Conservation (phyloP, 2,888 invertebrate genomes). For the Sphecodes monilicornis region DNA sequence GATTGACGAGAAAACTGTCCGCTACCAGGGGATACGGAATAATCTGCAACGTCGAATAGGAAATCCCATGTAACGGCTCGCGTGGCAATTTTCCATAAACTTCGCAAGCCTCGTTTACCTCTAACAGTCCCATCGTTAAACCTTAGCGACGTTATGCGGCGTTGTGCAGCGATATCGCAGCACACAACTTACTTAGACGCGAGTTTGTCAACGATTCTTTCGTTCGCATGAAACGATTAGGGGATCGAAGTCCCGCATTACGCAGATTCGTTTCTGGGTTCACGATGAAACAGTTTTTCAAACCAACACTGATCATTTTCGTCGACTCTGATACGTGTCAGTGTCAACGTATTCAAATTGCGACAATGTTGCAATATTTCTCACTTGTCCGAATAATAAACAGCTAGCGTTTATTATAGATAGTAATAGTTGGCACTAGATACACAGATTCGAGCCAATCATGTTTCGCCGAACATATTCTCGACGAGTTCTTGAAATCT, state of each 20-base stretch:
- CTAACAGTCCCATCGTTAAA: slow-evolving; percentile 1
- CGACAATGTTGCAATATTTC: background rate
- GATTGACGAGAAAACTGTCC: slow-evolving; percentile 38
- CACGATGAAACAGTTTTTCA: background rate
- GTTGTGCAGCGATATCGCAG: background rate
- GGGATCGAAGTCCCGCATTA: background rate
- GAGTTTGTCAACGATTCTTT: slow-evolving; percentile 18
- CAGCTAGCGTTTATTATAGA: background rate
- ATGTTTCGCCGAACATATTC: background rate
- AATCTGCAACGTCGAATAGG: slow-evolving; percentile 8
- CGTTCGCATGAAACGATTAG: background rate
- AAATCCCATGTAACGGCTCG: slow-evolving; percentile 26
- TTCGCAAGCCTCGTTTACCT: slow-evolving; percentile 13
- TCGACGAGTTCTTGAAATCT: background rate
- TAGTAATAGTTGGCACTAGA: background rate
- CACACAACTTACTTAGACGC: slow-evolving; percentile 15
- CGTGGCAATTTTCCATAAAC: slow-evolving; percentile 35
- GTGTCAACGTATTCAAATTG: background rate
- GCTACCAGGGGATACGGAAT: background rate
- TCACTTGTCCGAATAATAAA: background rate
- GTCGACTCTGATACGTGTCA: too few species aligned
- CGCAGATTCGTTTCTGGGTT: background rate
- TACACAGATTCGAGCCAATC: background rate
- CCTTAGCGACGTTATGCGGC: slow-evolving; percentile 3
- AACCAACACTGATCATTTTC: background rate